phyloP scores from a whole-genome alignment of 1,140 invertebrate species.

The Lanistes nyassanus region DNA sequence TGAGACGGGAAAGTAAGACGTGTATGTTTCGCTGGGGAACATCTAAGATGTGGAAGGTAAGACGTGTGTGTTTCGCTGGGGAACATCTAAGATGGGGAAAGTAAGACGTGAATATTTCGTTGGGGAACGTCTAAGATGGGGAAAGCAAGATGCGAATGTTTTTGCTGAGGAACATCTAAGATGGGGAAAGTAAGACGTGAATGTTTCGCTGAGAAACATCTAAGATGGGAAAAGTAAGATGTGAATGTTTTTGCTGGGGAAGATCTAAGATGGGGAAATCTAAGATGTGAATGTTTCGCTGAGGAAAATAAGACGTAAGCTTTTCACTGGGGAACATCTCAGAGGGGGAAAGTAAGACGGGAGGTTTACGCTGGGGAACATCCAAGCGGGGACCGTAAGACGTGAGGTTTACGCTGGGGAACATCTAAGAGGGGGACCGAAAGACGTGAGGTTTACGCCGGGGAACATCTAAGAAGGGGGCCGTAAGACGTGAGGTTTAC shows the following conservation, averaged over 20 bases:
- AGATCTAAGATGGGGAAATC: neutral
- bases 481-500: neutral
- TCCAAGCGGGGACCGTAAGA: too few relatives aligned
- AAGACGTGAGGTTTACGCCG: neutral
- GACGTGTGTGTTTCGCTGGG: too few relatives aligned
- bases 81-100: too few relatives aligned
- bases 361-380: neutral
- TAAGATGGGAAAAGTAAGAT: conserved; percentile 17
- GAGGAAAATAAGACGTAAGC: conserved; percentile 16
- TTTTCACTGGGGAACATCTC: neutral
- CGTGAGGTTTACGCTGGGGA: neutral
- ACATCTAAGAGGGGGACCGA: too few relatives aligned
- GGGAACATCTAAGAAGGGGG: neutral
- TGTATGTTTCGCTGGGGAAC: conserved; percentile 7
- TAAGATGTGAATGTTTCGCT: too few relatives aligned
- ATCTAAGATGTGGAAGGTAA: conserved; percentile 13
- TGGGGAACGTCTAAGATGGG: conserved; percentile 16
- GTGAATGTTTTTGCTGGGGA: neutral
- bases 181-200: neutral
- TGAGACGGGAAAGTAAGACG: too few relatives aligned
- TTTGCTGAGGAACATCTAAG: neutral
- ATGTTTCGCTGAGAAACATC: neutral
- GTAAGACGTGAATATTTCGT: too few relatives aligned
- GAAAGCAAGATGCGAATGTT: conserved; percentile 18
- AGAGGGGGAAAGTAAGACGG: neutral